Percentiles rank a stretch among this genome's conserved stretches.
Evolutionary conservation across 2,888 invertebrate genomes (phyloP).

Genomic region (Invenusta paracnida): DNA sequence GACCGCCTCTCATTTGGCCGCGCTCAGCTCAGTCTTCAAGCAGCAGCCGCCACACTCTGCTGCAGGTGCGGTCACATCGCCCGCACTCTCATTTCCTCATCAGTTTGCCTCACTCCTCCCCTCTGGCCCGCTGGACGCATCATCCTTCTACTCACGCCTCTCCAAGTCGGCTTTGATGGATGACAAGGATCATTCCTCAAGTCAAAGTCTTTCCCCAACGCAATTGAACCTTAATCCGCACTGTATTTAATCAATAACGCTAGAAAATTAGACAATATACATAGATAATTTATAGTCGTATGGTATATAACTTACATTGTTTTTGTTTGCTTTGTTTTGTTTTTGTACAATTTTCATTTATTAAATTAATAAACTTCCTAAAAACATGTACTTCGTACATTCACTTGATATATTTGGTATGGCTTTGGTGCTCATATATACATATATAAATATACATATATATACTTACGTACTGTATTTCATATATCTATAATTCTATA

Average conservation of each 20-base stretch:
- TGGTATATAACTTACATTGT: too few species aligned
- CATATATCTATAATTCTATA: too few species aligned
- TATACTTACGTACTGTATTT: too few species aligned
- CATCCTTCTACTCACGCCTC: neutral
- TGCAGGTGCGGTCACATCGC: neutral
- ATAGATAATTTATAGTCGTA: too few species aligned
- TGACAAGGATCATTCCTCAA: neutral
- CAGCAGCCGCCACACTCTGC: neutral
- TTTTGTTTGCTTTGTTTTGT: too few species aligned
- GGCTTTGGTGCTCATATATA: too few species aligned
- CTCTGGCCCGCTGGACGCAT: neutral
- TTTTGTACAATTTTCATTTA: too few species aligned
- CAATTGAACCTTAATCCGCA: neutral
- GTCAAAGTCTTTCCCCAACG: neutral
- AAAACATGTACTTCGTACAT: too few species aligned
- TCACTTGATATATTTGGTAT: too few species aligned
- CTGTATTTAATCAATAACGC: conserved; percentile 9
- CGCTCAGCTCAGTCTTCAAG: neutral
- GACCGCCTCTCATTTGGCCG: neutral
- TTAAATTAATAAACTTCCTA: too few species aligned
- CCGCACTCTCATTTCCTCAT: neutral
- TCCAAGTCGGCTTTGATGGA: neutral
- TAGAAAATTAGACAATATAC: too few species aligned
- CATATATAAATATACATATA: too few species aligned
- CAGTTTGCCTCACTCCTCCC: conserved; percentile 1